Conservation (phyloP, 2,888 invertebrate species). For the Andrena hattorfiana region DNA sequence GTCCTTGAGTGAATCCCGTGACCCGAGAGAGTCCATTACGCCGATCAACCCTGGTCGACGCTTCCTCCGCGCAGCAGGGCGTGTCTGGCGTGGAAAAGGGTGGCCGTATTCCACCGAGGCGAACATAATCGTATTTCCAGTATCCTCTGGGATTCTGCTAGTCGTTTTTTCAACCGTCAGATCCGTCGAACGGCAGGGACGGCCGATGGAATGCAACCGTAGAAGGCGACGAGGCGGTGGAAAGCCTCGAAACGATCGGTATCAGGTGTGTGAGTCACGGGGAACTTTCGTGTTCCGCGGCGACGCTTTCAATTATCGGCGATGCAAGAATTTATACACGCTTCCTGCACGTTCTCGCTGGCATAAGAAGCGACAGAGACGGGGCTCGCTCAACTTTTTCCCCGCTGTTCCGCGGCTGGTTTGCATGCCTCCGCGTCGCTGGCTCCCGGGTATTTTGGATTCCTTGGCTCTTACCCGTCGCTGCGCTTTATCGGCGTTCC, state of each 20-base stretch:
- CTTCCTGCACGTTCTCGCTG: background rate
- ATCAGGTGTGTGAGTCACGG: slow-evolving; percentile 49
- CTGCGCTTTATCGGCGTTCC: slow-evolving; percentile 1
- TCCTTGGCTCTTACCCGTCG: background rate
- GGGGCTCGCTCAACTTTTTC: background rate
- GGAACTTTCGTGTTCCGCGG: slow-evolving; percentile 23
- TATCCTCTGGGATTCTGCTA: slow-evolving; percentile 29
- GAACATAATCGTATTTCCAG: slow-evolving; percentile 55
- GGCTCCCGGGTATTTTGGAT: background rate
- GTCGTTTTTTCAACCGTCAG: background rate
- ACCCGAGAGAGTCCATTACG: slow-evolving; percentile 56
- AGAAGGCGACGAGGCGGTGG: slow-evolving; percentile 25
- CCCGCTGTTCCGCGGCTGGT: background rate
- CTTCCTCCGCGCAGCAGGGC: slow-evolving; percentile 9
- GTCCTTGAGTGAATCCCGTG: slow-evolving; percentile 55
- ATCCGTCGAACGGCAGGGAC: too few species aligned
- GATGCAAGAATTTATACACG: slow-evolving; percentile 31
- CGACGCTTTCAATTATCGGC: slow-evolving; percentile 49
- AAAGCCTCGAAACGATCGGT: slow-evolving; percentile 50
- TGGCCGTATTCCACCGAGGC: background rate
- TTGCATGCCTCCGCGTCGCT: slow-evolving; percentile 17
- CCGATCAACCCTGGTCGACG: slow-evolving; percentile 37
- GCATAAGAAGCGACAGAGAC: background rate
- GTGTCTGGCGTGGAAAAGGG: background rate
- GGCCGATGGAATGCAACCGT: slow-evolving; percentile 43